Evolutionary conservation across 2,113 vertebrate species (phyloP).

Genomic region (Astur gentilis): DNA sequence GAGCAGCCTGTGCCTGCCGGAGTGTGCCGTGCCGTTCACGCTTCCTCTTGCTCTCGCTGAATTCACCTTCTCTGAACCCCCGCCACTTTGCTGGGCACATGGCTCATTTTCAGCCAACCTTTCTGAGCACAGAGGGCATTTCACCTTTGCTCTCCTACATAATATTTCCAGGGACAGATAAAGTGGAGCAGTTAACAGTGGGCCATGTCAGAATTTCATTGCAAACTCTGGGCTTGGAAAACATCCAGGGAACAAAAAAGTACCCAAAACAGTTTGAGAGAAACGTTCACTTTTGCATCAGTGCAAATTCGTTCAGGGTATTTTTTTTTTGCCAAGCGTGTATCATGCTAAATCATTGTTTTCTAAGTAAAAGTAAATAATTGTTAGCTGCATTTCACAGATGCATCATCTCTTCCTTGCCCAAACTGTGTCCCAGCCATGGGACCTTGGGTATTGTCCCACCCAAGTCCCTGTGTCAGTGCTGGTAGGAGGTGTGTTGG

Average conservation of each 20-base stretch:
- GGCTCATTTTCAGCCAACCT: not conserved
- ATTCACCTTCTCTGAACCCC: not conserved
- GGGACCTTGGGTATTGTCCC: not conserved
- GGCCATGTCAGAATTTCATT: not conserved
- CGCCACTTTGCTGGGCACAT: not conserved
- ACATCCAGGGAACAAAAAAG: not conserved
- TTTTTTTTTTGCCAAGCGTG: not conserved
- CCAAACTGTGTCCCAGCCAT: not conserved
- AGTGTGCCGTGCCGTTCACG: fast-evolving
- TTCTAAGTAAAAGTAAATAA: not conserved
- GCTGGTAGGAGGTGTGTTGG: not conserved
- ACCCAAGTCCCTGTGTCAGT: not conserved
- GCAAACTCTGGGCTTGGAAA: not conserved
- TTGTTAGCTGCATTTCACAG: not conserved
- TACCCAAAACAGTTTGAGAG: not conserved
- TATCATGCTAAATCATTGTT: not conserved
- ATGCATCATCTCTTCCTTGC: not conserved
- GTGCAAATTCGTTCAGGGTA: not conserved
- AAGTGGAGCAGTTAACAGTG: not conserved
- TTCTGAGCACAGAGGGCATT: not conserved
- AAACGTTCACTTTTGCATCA: not conserved
- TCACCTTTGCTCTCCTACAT: not conserved
- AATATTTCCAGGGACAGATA: not conserved
- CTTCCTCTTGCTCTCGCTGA: not conserved
- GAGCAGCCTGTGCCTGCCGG: not conserved